Base-by-base conservation (phyloP, 1,140 invertebrate genomes). In the Zaprionus tsacasi region DNA sequence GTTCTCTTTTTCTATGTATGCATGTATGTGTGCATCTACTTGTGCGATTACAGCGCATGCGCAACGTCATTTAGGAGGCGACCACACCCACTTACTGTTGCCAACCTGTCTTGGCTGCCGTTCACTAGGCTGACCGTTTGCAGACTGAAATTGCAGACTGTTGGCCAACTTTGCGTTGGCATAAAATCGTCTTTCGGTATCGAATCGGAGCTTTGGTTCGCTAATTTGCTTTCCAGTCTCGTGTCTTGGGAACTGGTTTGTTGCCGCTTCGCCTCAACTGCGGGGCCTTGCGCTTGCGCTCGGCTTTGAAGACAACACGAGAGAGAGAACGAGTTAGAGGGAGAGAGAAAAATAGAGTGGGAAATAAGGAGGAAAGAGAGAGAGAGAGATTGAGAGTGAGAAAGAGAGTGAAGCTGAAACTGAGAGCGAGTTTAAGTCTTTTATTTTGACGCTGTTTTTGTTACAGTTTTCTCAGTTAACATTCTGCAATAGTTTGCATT, bases 121-220 rank as follows among this genome's bases (percentile, higher is more conserved):
- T 89, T 90, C 89, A 91, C 89, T 74, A 82, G 75, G 80, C 89
- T 87, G 79, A 91, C 90, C 89, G 86, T 82, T 90, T 91, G 89
- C 89, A 91, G 89, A 91, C 89, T 91, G 76, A 91, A 89, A 82
- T 91, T 87, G 89, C 82, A 91, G 79, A 90, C 78, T 76, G 89
- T 89, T 91, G 89, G 89, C 89, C 85, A 91, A 89, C 83, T 70
- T 71, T 69, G 70, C 40, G 77, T 88, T 88, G 83, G 80, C 83
- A 88, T 78, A 78, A 89, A 83, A 75, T 79, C 71, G 74, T 79
- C 58, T 63, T 71, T 70, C 69, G 56, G 54, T 52, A 58, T 70
- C 55, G 55, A 78, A 64, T 64, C 59, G 67, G 78, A 82, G 82
- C 82, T 82, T 64, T 61, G 15, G 58, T 64, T 85, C 76, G 82